Evolutionary conservation across 2,888 invertebrate genomes (phyloP), one percentile per base, ranked within the genome.

Genomic region (Dolichopus griseipennis): DNA sequence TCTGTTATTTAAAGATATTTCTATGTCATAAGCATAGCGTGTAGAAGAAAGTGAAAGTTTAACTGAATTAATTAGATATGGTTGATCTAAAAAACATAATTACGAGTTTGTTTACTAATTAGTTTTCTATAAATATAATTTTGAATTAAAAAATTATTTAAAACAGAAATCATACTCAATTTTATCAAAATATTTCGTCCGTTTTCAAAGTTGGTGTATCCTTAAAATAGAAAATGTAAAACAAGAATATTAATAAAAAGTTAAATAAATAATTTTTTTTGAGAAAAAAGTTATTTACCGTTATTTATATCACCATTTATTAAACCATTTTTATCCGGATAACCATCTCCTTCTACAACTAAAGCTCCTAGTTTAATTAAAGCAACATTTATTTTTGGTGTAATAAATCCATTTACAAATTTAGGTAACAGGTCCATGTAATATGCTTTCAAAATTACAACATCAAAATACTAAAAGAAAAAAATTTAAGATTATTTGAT

Each of bases 161-260:
- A n/a, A 37, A n/a, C 27, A 27, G 5, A 27, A 27, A 4, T 27
- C 27, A 66, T 74, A 75, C 91, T 94, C 73, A 99, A 86, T 83
- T 98, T 96, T 70, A 99, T 91, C 74, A 95, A 87, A 77, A 99
- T 97, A 27, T 5, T 27, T 74, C 93, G 90, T 69, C 98, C 97
- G 73, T 93, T 84, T 83, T 97, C 97, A 84, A 97, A 97, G 81
- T 97, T 97, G 5, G 97, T 97, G 82, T 97, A 98, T 71, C 97
- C 52, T 52, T 27, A 27, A 27, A 27, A 27, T 27, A 27, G 5
- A 27, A 27, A 27, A 27, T 27, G 27, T 27, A n/a, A n/a, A n/a
- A n/a, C n/a, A n/a, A n/a, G n/a, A n/a, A n/a, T n/a, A n/a, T n/a
- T n/a, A n/a, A n/a, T n/a, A n/a, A 12, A 43, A 43, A 43, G 7